These are phyloP conservation scores for Strigops habroptila DNA, from an alignment of 2,113 vertebrate genomes.

Conservation along the genomic window DNA sequence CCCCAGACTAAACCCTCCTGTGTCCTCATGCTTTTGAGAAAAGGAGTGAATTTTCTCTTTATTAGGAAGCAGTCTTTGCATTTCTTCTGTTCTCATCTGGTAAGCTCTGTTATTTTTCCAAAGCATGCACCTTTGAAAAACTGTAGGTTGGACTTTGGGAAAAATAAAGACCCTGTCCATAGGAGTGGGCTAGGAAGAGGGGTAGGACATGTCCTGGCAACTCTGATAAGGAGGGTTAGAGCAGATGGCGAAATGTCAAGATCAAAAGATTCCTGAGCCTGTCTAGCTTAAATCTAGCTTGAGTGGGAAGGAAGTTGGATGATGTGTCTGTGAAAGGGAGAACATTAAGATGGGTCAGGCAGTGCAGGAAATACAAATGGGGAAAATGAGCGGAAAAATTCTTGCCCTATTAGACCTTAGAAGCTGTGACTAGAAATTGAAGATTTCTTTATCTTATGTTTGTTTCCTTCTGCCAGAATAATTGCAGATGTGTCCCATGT, in stretches of 20 bases:
- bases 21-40: not conserved
- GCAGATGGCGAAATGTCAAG: accelerated
- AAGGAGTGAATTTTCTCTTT: not conserved
- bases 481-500: accelerated
- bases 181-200: not conserved
- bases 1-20: not conserved
- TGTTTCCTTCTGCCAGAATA: not conserved
- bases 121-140: not conserved
- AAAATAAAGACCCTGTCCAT: no score
- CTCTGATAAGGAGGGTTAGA: not conserved
- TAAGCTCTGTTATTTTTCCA: not conserved
- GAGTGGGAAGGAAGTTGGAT: no score
- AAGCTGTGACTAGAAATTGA: not conserved
- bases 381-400: not conserved
- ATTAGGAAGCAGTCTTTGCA: accelerated
- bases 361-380: not conserved
- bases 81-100: not conserved
- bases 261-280: not conserved
- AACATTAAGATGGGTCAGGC: not conserved
- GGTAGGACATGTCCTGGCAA: not conserved
- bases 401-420: not conserved
- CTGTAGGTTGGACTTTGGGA: not conserved
- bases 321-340: not conserved
- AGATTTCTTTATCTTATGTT: not conserved
- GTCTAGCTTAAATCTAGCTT: not conserved